These are phyloP conservation scores for Rhynchonycteris naso DNA, from an alignment of 2,797 vertebrate genomes.

Conservation along the genomic window DNA sequence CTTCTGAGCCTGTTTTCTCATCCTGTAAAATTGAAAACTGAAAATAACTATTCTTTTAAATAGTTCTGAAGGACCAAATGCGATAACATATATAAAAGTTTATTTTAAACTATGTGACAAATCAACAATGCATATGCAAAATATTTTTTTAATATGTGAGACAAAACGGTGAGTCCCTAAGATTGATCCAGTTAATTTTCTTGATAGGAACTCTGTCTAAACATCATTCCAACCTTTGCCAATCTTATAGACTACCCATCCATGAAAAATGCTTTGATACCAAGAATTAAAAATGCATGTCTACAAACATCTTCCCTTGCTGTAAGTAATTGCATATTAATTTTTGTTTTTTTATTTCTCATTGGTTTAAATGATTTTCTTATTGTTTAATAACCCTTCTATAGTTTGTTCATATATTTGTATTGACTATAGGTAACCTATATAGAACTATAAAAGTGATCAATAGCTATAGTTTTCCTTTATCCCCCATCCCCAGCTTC, in stretches of 20 bases:
- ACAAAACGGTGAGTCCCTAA: slow-evolving; percentile 44
- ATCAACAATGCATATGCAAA: not conserved
- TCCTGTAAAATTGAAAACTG: slow-evolving; percentile 25
- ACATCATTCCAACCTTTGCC: slow-evolving; percentile 99
- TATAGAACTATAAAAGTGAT: slow-evolving; percentile 12
- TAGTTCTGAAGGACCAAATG: slow-evolving; percentile 38
- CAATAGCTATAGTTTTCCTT: not conserved
- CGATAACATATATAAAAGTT: not conserved
- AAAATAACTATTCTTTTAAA: slow-evolving; percentile 31
- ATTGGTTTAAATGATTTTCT: slow-evolving; percentile 23
- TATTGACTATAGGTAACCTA: not conserved
- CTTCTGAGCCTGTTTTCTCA: slow-evolving; percentile 34
- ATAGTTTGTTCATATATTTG: not conserved
- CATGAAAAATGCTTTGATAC: slow-evolving; percentile 99
- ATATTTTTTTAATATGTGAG: slow-evolving; percentile 16
- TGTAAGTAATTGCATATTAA: slow-evolving; percentile 89
- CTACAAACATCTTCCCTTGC: slow-evolving; percentile 98
- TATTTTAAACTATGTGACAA: slow-evolving; percentile 26
- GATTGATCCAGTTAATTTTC: slow-evolving; percentile 60
- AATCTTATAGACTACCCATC: slow-evolving; percentile 99
- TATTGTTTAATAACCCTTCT: slow-evolving; percentile 5
- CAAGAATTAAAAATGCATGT: slow-evolving; percentile 97
- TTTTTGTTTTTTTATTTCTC: slow-evolving; percentile 45
- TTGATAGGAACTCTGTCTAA: slow-evolving; percentile 96
- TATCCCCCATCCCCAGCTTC: not conserved